Conservation (phyloP, 30 jellyfish, hydroid and myxozoan genomes). For the Euphysa ruthae region DNA sequence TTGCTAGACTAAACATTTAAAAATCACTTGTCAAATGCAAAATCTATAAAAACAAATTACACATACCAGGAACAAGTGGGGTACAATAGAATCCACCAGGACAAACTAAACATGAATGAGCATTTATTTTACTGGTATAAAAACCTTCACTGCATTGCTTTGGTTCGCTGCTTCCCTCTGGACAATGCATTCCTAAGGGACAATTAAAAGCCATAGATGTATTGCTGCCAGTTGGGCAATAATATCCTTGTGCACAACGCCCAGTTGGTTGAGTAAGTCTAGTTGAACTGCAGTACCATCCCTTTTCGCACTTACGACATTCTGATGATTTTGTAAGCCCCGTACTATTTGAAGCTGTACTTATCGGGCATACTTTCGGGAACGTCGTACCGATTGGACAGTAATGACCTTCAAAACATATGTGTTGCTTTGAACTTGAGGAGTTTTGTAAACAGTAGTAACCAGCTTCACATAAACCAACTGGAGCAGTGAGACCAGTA, state of each 20-base stretch:
- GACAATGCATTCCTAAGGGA: conserved; percentile 93
- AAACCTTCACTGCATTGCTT: conserved; percentile 65
- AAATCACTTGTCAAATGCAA: too few relatives aligned
- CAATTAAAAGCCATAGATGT: conserved; percentile 52
- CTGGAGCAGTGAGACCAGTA: conserved; percentile 65
- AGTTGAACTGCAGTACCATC: conserved; percentile 60
- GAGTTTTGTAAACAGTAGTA: conserved; percentile 78
- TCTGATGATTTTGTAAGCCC: conserved; percentile 42
- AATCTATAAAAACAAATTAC: too few relatives aligned
- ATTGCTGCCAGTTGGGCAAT: conserved; percentile 79
- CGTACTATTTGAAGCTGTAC: conserved; percentile 75
- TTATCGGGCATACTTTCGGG: conserved; percentile 73
- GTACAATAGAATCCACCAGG: conserved; percentile 74
- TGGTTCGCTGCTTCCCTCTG: conserved; percentile 75
- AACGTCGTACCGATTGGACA: conserved; percentile 47
- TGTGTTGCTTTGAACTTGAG: conserved; percentile 32
- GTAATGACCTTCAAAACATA: conserved; percentile 72
- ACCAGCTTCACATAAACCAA: conserved; percentile 66
- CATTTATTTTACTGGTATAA: conserved; percentile 75
- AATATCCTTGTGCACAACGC: conserved; percentile 67
- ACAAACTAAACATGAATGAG: conserved; percentile 54
- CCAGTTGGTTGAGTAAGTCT: conserved; percentile 72
- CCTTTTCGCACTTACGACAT: conserved; percentile 63
- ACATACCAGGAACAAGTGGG: too few relatives aligned
- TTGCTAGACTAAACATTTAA: too few relatives aligned